Conservation (phyloP, 2,797 vertebrate species). For the Enteromius thamalakanensis region DNA sequence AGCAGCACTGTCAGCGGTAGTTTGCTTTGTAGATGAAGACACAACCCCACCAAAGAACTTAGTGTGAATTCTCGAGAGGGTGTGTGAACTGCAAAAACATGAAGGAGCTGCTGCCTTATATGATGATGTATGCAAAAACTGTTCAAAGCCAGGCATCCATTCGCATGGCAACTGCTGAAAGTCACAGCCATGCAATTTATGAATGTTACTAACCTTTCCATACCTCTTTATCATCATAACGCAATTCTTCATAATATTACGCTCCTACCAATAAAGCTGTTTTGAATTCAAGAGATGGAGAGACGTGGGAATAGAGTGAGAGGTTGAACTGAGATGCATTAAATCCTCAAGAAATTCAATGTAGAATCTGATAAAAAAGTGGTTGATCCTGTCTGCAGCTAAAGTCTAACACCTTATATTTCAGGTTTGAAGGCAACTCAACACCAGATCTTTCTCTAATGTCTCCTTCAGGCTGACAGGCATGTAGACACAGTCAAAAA, state of each 20-base stretch:
- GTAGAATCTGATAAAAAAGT: neutral
- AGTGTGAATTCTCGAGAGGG: slow-evolving; percentile 14
- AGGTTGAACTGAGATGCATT: slow-evolving; percentile 18
- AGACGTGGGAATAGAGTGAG: slow-evolving; percentile 1
- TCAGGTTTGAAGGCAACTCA: neutral
- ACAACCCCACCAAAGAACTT: slow-evolving; percentile 9
- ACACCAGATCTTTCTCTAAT: slow-evolving; percentile 3
- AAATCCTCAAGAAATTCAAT: slow-evolving; percentile 17
- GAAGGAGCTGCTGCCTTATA: slow-evolving; percentile 2
- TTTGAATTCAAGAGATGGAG: slow-evolving; percentile 2
- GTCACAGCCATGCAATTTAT: neutral
- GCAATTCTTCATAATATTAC: slow-evolving; percentile 34
- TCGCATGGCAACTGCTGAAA: neutral
- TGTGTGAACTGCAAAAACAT: neutral
- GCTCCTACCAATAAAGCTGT: neutral
- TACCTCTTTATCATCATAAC: slow-evolving; percentile 13
- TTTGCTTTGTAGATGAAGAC: slow-evolving; percentile 25
- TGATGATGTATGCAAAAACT: slow-evolving; percentile 26
- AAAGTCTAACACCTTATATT: neutral
- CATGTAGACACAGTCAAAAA: neutral
- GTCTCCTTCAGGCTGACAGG: neutral
- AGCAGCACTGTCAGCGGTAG: slow-evolving; percentile 27
- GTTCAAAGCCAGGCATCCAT: slow-evolving; percentile 1
- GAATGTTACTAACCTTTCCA: slow-evolving; percentile 32
- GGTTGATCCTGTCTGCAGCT: neutral